phyloP scores from a whole-genome alignment of 1,140 invertebrate genomes.

The Anastrepha ludens region DNA sequence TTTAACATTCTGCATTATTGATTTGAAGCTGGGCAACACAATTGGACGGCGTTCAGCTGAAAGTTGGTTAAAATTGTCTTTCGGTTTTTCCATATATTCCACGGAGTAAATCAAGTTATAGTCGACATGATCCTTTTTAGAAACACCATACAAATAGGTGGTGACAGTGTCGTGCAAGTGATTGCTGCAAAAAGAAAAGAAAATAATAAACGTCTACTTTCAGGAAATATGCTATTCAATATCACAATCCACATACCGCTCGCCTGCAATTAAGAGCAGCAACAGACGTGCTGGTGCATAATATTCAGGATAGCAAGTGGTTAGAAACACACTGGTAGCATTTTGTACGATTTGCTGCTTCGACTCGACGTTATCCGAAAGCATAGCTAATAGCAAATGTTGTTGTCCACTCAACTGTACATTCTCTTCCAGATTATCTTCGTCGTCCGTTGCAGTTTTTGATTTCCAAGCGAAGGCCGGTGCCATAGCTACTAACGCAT shows the following conservation, averaged over 20 bases:
- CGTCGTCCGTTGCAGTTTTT: constrained; percentile 61
- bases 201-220: neutral
- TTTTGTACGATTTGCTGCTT: constrained; percentile 84
- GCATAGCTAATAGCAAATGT: constrained; percentile 76
- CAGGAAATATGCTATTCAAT: neutral
- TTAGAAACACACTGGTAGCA: constrained; percentile 88
- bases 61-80: constrained; percentile 68
- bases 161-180: constrained; percentile 71
- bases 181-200: constrained; percentile 60
- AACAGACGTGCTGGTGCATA: constrained; percentile 89
- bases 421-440: constrained; percentile 57
- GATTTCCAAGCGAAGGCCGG: constrained; percentile 79
- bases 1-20: constrained; percentile 72
- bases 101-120: constrained; percentile 69
- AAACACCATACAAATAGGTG: constrained; percentile 70
- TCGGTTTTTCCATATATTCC: constrained; percentile 63
- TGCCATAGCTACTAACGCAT: constrained; percentile 83
- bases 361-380: constrained; percentile 78
- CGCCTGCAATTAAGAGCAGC: constrained; percentile 88
- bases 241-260: constrained; percentile 78
- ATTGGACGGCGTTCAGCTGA: constrained; percentile 70
- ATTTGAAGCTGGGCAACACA: constrained; percentile 71
- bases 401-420: constrained; percentile 75
- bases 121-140: constrained; percentile 72
- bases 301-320: constrained; percentile 86